phyloP scores from a whole-genome alignment of 2,113 vertebrate species.

The Albula goreensis region DNA sequence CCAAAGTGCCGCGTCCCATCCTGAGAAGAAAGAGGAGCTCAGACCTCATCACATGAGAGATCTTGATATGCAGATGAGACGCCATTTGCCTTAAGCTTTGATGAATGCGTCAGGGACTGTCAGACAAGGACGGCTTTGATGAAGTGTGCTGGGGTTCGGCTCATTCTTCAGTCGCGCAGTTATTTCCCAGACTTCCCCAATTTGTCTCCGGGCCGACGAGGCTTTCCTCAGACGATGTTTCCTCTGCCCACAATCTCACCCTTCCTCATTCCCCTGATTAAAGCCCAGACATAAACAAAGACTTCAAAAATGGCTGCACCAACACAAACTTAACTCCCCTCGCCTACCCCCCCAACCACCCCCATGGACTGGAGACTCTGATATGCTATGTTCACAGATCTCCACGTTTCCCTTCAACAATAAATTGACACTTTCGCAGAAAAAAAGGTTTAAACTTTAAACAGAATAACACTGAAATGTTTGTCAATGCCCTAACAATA shows the following conservation, averaged over 20 bases:
- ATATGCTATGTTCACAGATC: neutral
- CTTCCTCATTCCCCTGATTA: slow-evolving; percentile 11
- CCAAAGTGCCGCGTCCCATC: slow-evolving; percentile 53
- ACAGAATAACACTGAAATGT: neutral
- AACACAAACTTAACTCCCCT: neutral
- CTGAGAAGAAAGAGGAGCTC: slow-evolving; percentile 37
- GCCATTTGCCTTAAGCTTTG: slow-evolving; percentile 49
- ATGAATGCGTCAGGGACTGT: slow-evolving; percentile 58
- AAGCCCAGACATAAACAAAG: neutral
- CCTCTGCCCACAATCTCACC: neutral
- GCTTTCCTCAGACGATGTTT: slow-evolving; percentile 58
- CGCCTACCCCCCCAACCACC: neutral
- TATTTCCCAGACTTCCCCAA: slow-evolving; percentile 53
- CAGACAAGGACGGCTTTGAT: slow-evolving; percentile 59
- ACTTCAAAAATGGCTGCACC: neutral
- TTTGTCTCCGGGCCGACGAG: slow-evolving; percentile 54
- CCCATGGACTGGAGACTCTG: no score
- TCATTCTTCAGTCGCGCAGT: slow-evolving; percentile 51
- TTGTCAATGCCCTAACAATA: neutral
- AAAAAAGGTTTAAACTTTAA: neutral
- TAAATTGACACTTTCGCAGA: neutral
- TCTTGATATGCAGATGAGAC: slow-evolving; percentile 56
- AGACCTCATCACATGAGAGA: slow-evolving; percentile 41
- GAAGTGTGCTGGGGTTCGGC: slow-evolving; percentile 50
- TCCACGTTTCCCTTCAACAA: neutral